Evolutionary conservation across 2,888 invertebrate genomes (phyloP), one percentile per base, ranked within the genome.

Genomic region (Aleiodes leptofemur): DNA sequence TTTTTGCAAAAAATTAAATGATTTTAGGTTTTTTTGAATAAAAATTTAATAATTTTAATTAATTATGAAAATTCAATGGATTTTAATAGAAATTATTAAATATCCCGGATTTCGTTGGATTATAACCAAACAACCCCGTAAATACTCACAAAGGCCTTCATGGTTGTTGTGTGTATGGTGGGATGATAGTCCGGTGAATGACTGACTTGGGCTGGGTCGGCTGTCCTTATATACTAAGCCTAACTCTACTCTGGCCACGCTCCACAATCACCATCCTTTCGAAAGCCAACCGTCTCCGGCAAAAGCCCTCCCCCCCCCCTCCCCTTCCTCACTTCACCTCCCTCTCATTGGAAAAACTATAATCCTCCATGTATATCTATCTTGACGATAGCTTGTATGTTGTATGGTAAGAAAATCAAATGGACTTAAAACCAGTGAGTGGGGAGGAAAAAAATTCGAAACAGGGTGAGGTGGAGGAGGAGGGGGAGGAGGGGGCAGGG

Each of bases 81-180:
- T 6, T 34, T 34, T 34, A 34, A 34, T 34, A 23, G 23, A 1
- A 1, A 23, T 1, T 23, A 23, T 23, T 23, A 23, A 23, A 23
- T 23, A 23, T 23, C 23, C 31, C 50, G 38, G 34, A 34, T 34
- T 34, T 6, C 34, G 56, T 51, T 50, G 23, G 43, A 66, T 69
- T 14, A 66, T 59, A 51, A 64, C 76, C 72, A 72, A 69, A 74
- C 73, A 73, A 74, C 78, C 80, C 79, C 78, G 78, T 72, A 84
- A 34, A 89, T 89, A 89, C 89, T 89, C 88, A 89, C 89, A 86
- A 89, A 89, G 89, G 89, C 87, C 89, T 89, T 89, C 89, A 89
- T 89, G 88, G 86, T 89, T 88, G 86, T 83, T 88, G 81, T 84
- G 85, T 89, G 87, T 89, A 82, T 89, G 88, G 86, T 88, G 88